phyloP scores from a whole-genome alignment of 1,140 invertebrate species.

The Saxidomus purpurata region DNA sequence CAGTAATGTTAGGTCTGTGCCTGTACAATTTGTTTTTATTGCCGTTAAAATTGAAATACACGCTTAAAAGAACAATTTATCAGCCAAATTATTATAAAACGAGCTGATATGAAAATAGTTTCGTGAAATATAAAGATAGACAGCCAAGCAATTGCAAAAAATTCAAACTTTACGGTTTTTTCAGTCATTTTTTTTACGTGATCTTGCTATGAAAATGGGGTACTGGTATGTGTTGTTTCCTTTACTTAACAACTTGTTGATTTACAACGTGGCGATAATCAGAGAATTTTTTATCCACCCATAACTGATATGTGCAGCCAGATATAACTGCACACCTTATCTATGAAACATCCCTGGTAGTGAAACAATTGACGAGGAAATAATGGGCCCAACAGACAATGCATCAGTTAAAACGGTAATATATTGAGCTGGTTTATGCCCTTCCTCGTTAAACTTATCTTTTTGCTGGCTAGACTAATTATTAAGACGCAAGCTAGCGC shows the following conservation, averaged over 20 bases:
- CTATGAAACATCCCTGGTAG: neutral
- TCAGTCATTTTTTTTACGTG: neutral
- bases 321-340: slow-evolving; percentile 5
- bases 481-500: neutral
- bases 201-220: neutral
- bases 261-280: neutral
- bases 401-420: neutral
- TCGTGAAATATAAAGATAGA: neutral
- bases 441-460: neutral
- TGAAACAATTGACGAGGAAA: neutral
- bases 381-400: neutral
- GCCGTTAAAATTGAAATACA: neutral
- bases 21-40: neutral
- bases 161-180: neutral
- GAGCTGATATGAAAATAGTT: neutral
- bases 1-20: neutral
- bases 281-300: neutral
- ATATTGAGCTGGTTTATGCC: neutral
- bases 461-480: slow-evolving; percentile 7
- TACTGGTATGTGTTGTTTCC: too few species aligned
- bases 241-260: slow-evolving; percentile 1
- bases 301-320: slow-evolving; percentile 24
- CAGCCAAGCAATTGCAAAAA: neutral
- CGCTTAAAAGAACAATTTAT: neutral
- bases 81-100: neutral